Base-by-base conservation (phyloP, 2,797 vertebrate genomes). In the Syngnathus acus region DNA sequence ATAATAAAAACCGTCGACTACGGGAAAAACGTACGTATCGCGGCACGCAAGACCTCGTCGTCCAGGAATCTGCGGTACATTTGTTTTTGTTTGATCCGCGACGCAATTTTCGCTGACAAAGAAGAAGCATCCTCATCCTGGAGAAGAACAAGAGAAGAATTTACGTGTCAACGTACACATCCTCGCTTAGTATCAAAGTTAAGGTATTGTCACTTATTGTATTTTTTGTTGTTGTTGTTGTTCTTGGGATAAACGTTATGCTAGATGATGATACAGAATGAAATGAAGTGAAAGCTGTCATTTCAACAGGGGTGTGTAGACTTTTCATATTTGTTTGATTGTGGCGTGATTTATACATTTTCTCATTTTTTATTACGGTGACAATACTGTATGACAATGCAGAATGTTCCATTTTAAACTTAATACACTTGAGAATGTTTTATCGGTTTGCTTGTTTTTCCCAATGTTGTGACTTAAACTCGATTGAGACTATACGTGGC, bases 121-220 rank as follows among this genome's bases (percentile, higher is more conserved):
- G 40, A 21, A 62, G 60, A 11, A 62, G 11, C 40, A 14, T 16
- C 40, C 54, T 37, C 10, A 23, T 14, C 21, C n/a, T 14, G 13
- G 40, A 62, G 40, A 62, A 62, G 39, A 43, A 6, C n/a, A 61
- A 13, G 50, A 59, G 57, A 59, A 39, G 37, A 39, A 39, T 59
- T 19, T 59, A 39, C 26, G 11, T 38, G 55, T 57, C 26, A 38
- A 38, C 16, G 14, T 58, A 58, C 17, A 10, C 58, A 11, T 60
- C 58, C 1, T 39, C 42, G 23, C 39, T 42, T 13, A 11, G 11
- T 61, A 21, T 21, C 59, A 13, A 61, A 42, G 59, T 23, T 43
- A 62, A 62, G 59, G 39, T 62, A 61, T n/a, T 21, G 39, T 61
- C 39, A n/a, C 13, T 42, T 11, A 23, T 13, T 43, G 9, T 10